These are phyloP conservation scores for Drosophila demipolita DNA, from an alignment of 2,888 invertebrate genomes.

Conservation along the genomic window DNA sequence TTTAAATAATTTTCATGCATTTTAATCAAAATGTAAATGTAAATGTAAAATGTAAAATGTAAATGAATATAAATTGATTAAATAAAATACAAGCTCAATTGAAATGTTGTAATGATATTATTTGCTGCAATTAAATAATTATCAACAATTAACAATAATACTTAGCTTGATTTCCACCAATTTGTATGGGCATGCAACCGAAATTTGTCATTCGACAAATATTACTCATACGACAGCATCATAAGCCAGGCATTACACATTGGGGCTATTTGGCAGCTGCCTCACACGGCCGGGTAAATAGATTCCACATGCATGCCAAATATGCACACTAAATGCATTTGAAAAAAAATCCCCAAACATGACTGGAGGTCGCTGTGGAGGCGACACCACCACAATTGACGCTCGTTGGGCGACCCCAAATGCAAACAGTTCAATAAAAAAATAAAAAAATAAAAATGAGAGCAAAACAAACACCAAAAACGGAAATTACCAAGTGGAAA, in stretches of 20 bases:
- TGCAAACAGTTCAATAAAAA: slow-evolving; percentile 4
- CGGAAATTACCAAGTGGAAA: slow-evolving; percentile 46
- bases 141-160: neutral
- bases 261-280: slow-evolving; percentile 33
- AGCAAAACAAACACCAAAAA: slow-evolving; percentile 1
- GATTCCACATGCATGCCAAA: slow-evolving; percentile 25
- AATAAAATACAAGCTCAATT: neutral
- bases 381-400: slow-evolving; percentile 8
- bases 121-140: neutral
- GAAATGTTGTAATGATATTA: neutral
- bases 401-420: slow-evolving; percentile 10
- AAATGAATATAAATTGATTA: neutral
- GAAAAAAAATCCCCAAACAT: slow-evolving; percentile 14
- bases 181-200: neutral
- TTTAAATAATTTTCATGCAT: neutral
- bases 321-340: slow-evolving; percentile 3
- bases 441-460: neutral
- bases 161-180: neutral
- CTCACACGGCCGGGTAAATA: slow-evolving; percentile 12
- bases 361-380: slow-evolving; percentile 13
- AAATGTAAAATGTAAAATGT: too few relatives aligned
- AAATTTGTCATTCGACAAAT: slow-evolving; percentile 44
- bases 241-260: slow-evolving; percentile 31
- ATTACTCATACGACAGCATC: slow-evolving; percentile 74
- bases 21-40: too few relatives aligned